A percentile compares a stretch with the other conserved stretches of the same genome.
Conservation (phyloP, 1,140 invertebrate species). For the Drosophila varians region DNA sequence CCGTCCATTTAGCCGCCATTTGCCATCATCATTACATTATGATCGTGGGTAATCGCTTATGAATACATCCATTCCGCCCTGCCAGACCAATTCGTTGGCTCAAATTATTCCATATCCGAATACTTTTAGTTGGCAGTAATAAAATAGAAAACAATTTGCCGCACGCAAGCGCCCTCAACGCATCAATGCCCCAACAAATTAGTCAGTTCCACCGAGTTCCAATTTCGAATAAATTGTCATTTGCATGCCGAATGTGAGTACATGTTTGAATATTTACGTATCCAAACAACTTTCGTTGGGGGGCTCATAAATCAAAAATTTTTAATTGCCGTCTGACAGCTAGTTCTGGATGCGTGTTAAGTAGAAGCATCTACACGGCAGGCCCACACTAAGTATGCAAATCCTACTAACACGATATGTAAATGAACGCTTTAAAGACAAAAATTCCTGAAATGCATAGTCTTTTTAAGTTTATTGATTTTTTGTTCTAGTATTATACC, state of each 20-base stretch:
- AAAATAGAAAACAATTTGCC: conserved; percentile 74
- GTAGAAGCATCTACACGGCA: conserved; percentile 6
- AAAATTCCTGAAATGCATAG: background rate
- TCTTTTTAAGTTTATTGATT: background rate
- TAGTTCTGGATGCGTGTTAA: conserved; percentile 13
- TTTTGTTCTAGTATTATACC: too few species aligned
- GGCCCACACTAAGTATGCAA: background rate
- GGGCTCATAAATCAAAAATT: conserved; percentile 54
- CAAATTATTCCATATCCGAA: conserved; percentile 31
- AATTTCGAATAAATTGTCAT: conserved; percentile 44
- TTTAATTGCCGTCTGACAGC: conserved; percentile 28
- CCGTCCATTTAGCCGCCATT: conserved; percentile 41
- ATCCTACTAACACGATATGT: background rate
- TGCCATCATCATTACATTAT: conserved; percentile 41
- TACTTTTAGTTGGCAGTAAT: conserved; percentile 54
- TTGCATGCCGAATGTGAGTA: conserved; percentile 33
- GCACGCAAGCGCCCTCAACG: conserved; percentile 64
- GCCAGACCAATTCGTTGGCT: conserved; percentile 21
- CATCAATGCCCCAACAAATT: conserved; percentile 72
- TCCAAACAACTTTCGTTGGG: conserved; percentile 11
- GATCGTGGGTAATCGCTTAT: conserved; percentile 54
- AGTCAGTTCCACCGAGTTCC: conserved; percentile 26
- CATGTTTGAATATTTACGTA: background rate
- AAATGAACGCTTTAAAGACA: background rate
- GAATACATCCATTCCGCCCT: conserved; percentile 15